These are phyloP conservation scores for Gymnobelideus leadbeateri DNA, from an alignment of 2,113 vertebrate genomes.

Conservation along the genomic window DNA sequence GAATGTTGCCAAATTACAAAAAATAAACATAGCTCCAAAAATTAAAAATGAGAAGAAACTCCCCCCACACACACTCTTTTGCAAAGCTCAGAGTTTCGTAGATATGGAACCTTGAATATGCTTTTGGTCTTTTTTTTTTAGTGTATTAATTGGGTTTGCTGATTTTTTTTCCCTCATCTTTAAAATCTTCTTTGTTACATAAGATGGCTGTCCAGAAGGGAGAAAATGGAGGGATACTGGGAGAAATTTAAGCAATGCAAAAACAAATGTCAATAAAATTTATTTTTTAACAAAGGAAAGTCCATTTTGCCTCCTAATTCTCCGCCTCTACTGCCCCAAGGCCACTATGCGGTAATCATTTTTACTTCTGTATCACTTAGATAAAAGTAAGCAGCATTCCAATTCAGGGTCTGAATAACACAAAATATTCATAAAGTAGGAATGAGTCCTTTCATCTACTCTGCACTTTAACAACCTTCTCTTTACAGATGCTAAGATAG, in stretches of 20 bases:
- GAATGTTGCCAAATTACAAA: too few species aligned
- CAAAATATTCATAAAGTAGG: neutral
- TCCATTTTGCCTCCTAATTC: neutral
- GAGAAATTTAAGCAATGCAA: neutral
- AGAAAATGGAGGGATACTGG: neutral
- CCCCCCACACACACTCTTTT: neutral
- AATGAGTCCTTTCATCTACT: neutral
- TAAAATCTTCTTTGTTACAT: neutral
- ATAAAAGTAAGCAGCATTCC: neutral
- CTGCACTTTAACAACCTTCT: neutral
- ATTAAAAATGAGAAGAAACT: too few species aligned
- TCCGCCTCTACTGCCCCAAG: neutral
- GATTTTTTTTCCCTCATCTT: neutral
- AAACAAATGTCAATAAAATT: neutral
- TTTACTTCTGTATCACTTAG: neutral
- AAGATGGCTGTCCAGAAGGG: neutral
- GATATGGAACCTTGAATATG: neutral
- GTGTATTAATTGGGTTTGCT: neutral
- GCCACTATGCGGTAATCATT: neutral
- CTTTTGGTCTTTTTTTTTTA: neutral
- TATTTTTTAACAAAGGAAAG: neutral
- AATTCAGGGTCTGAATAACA: neutral
- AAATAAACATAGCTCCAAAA: too few species aligned
- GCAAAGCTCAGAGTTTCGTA: neutral
- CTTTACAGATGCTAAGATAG: neutral